These are phyloP conservation scores for Anthophora plumipes DNA, from an alignment of 2,888 invertebrate species.

Conservation along the genomic window DNA sequence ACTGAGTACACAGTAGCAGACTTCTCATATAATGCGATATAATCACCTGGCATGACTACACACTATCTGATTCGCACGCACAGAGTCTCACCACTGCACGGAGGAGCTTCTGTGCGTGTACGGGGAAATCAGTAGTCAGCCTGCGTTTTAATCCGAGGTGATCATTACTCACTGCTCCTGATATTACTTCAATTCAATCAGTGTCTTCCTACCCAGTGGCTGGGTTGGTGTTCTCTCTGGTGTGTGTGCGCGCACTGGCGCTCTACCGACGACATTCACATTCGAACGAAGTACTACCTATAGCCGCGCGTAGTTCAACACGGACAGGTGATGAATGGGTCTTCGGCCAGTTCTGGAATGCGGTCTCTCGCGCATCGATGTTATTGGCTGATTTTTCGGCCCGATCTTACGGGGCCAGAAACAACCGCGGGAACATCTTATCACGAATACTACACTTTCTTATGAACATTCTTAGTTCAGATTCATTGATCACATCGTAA, in stretches of 20 bases:
- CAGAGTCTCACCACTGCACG: conserved; percentile 52
- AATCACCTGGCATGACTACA: conserved; percentile 85
- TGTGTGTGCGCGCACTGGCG: too few species aligned
- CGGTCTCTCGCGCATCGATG: conserved; percentile 76
- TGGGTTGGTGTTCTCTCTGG: conserved; percentile 57
- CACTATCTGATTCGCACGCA: conserved; percentile 83
- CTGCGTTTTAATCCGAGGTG: conserved; percentile 82
- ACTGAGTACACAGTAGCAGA: conserved; percentile 84
- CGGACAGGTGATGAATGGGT: conserved; percentile 78
- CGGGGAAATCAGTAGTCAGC: conserved; percentile 80
- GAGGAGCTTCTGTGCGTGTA: conserved; percentile 46
- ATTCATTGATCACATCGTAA: too few species aligned
- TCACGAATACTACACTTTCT: conserved; percentile 35
- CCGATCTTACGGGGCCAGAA: conserved; percentile 48
- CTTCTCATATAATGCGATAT: conserved; percentile 85
- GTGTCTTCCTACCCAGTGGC: conserved; percentile 83
- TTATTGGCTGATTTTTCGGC: conserved; percentile 76
- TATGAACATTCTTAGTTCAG: too few species aligned
- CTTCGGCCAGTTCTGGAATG: conserved; percentile 77
- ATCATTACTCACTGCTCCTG: conserved; percentile 84
- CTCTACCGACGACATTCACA: conserved; percentile 54
- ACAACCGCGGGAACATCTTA: conserved; percentile 51
- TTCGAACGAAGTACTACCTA: conserved; percentile 59
- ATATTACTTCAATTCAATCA: conserved; percentile 85
- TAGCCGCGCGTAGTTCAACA: conserved; percentile 58